Conservation (phyloP, 1,140 invertebrate genomes). For the Sitobion miscanthi region DNA sequence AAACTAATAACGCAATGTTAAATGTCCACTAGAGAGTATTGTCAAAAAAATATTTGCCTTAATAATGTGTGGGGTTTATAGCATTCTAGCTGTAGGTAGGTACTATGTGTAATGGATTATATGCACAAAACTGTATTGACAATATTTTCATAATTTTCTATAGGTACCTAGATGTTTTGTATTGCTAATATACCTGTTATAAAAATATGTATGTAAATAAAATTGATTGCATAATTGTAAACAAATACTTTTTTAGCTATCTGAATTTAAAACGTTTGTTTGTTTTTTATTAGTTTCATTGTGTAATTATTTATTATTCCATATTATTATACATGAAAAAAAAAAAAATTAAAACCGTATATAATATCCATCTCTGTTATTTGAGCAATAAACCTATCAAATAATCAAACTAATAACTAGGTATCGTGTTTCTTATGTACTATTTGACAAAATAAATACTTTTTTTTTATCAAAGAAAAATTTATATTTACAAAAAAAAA, state of each 20-base stretch:
- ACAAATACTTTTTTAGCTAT: neutral
- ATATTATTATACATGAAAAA: too few relatives aligned
- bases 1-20: too few relatives aligned
- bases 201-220: neutral
- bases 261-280: neutral
- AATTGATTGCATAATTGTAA: neutral
- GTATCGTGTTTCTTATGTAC: neutral
- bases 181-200: neutral
- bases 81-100: too few relatives aligned
- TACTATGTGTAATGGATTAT: too few relatives aligned
- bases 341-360: too few relatives aligned
- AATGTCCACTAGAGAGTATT: too few relatives aligned
- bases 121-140: too few relatives aligned
- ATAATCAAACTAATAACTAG: neutral
- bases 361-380: neutral
- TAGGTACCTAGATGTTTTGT: too few relatives aligned
- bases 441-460: neutral
- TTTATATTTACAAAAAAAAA: neutral
- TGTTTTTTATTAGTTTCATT: neutral
- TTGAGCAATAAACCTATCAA: neutral
- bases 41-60: too few relatives aligned
- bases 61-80: too few relatives aligned
- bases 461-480: neutral
- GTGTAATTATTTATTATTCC: neutral
- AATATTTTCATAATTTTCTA: too few relatives aligned